Conservation (phyloP, 2,113 vertebrate genomes). For the Eretmochelys imbricata region DNA sequence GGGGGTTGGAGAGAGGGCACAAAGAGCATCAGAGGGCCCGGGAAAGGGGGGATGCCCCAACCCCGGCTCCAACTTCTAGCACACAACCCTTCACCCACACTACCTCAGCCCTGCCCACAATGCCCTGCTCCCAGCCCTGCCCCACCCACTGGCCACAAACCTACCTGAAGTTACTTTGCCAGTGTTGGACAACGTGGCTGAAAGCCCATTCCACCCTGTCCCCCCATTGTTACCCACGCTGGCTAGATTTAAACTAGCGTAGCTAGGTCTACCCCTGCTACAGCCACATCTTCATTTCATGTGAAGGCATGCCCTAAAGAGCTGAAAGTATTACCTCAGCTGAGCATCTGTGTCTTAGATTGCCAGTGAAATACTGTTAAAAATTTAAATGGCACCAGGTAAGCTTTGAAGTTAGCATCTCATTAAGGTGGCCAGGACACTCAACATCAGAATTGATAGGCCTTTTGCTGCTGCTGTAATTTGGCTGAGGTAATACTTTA, state of each 20-base stretch:
- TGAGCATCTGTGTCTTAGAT: not conserved
- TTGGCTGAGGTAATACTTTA: not conserved
- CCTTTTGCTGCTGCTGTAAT: not conserved
- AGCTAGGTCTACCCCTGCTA: not conserved
- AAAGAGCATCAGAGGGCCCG: not conserved
- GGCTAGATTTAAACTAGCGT: not conserved
- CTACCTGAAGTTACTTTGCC: not conserved
- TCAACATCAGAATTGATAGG: not conserved
- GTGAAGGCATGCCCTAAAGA: not conserved
- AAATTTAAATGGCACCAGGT: not conserved
- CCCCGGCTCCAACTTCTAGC: not conserved
- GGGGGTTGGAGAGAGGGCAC: not conserved
- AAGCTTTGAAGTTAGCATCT: not conserved
- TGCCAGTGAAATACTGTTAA: not conserved
- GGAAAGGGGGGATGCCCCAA: not conserved
- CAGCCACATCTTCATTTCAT: not conserved
- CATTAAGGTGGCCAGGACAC: not conserved
- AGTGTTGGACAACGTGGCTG: not conserved
- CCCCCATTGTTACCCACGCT: not conserved
- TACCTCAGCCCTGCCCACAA: not conserved
- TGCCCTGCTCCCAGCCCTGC: not conserved
- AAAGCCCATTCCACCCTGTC: not conserved
- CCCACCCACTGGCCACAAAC: not conserved
- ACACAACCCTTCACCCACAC: not conserved
- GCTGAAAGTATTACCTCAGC: not conserved